Evolutionary conservation across 2,797 vertebrate species (phyloP).

Genomic region (Australoheros facetus): DNA sequence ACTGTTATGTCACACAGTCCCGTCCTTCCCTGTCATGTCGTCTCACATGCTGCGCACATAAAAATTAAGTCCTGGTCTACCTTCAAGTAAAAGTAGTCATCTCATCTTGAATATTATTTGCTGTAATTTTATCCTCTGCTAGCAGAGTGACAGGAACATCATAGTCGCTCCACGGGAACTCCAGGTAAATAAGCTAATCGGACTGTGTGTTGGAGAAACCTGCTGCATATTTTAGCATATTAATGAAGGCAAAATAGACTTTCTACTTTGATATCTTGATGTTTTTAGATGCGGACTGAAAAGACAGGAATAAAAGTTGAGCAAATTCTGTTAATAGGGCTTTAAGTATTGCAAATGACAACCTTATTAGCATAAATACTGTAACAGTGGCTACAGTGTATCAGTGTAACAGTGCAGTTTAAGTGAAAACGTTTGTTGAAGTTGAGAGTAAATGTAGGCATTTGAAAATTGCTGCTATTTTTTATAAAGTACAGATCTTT

Average conservation of each 20-base stretch:
- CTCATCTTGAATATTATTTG: background rate
- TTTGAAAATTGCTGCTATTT: conserved; percentile 8
- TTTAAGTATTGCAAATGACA: background rate
- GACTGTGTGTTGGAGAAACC: background rate
- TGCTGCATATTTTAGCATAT: background rate
- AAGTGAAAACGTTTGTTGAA: background rate
- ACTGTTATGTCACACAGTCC: too few relatives aligned
- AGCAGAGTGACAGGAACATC: conserved; percentile 3
- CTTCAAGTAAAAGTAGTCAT: background rate
- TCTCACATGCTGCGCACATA: background rate
- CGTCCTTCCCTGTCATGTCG: background rate
- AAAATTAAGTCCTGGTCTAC: background rate
- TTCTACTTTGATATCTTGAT: background rate
- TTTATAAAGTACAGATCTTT: background rate
- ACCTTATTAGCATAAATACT: background rate
- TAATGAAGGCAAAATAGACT: background rate
- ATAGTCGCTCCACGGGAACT: background rate
- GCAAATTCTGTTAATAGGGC: background rate
- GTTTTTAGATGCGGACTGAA: background rate
- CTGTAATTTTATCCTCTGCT: background rate
- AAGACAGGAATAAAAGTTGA: background rate
- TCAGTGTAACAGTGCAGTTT: too few relatives aligned
- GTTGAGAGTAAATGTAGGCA: background rate
- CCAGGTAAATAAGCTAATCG: background rate
- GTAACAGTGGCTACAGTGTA: too few relatives aligned